phyloP scores from a whole-genome alignment of 2,888 invertebrate species.

The Pheosia gnoma region DNA sequence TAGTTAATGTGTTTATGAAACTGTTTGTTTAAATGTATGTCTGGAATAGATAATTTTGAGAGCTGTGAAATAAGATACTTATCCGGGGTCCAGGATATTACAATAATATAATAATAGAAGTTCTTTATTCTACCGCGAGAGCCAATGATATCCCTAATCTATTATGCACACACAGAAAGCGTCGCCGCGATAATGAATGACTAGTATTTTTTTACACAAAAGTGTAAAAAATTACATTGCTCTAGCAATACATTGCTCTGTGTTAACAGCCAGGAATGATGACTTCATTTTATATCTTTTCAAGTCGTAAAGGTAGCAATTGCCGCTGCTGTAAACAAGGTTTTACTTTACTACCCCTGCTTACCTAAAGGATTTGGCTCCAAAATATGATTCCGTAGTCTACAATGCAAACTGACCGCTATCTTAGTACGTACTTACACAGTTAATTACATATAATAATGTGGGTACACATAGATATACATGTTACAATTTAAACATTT shows the following conservation, averaged over 20 bases:
- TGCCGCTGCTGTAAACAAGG: slow-evolving; percentile 1
- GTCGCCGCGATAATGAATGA: too few species aligned
- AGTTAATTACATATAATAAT: slow-evolving; percentile 23
- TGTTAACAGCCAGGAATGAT: background rate
- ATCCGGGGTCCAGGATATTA: too few species aligned
- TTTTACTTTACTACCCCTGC: slow-evolving; percentile 10
- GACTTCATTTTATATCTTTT: background rate
- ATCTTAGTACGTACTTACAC: slow-evolving; percentile 24
- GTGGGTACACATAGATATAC: slow-evolving; percentile 14
- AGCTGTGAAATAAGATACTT: too few species aligned
- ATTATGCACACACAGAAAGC: too few species aligned
- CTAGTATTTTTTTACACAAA: background rate
- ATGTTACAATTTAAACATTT: slow-evolving; percentile 28
- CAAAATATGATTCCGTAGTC: slow-evolving; percentile 9
- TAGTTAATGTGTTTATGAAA: too few species aligned
- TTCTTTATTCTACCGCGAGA: too few species aligned
- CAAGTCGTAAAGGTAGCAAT: background rate
- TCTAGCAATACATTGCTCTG: too few species aligned
- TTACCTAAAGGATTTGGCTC: slow-evolving; percentile 17
- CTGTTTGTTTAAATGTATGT: too few species aligned
- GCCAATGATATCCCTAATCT: too few species aligned
- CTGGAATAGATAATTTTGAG: too few species aligned
- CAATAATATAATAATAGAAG: too few species aligned
- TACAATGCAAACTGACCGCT: slow-evolving; percentile 21
- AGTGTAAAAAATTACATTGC: too few species aligned